Evolutionary conservation across 2,113 vertebrate species (phyloP), one percentile per base, ranked within the genome.

Genomic region (Ammodytes dubius): DNA sequence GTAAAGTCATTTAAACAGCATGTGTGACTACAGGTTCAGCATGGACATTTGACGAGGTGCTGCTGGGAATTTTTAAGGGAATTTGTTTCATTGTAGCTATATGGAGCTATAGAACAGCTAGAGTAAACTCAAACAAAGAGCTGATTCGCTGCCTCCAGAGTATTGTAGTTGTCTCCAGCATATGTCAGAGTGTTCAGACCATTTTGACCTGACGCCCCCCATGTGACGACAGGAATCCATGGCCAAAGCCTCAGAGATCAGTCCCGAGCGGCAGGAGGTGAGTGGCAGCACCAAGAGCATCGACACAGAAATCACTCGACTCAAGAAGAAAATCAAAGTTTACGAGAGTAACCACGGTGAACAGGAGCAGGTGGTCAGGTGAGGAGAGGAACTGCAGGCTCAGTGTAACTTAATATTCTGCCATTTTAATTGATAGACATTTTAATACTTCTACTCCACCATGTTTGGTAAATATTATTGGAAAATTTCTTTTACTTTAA

Each of bases 311-410:
- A 91, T 91, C 82, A 85, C 81, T 27, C 63, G 67, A 0, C 73
- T 91, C 63, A 70, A 77, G 70, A 85, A 35, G 76, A 87, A 76
- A 58, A 54, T 91, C 50, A 65, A 77, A 13, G 89, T 93, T 43
- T 95, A 96, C 66, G 95, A 89, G 86, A 87, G 92, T 78, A 95
- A 84, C 85, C 94, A 95, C 60, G 97, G 97, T 59, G 95, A 96
- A 88, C 94, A 95, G 85, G 96, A 97, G 66, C 95, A 97, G 91
- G 96, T 98, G 88, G 87, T 96, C 86, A 96, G 94, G 97, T 98
- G 94, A 86, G 75, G 27, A 27, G 27, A 27, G 27, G 27, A 27
- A 27, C 27, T 27, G 27, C 27, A 27, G 27, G 27, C 27, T 27
- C 27, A 1, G 27, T 27, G 27, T 27, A 27, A 27, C 27, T 27